Conservation (phyloP, 2,888 invertebrate species). For the Conus canariensis region DNA sequence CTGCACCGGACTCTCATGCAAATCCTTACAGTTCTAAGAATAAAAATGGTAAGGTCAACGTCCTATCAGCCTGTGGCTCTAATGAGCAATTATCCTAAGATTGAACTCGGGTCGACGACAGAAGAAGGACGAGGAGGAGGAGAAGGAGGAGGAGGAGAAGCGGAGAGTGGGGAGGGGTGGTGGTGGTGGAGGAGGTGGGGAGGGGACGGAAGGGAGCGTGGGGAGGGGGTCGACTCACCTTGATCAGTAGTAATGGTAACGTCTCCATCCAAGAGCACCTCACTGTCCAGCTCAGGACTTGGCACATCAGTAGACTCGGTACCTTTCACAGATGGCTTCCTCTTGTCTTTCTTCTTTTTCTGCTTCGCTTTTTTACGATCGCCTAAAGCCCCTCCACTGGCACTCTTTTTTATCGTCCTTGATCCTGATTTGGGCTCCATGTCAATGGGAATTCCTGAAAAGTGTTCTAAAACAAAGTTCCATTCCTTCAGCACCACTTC, state of each 20-base stretch:
- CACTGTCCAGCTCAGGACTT: slow-evolving; percentile 37
- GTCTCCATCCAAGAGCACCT: slow-evolving; percentile 25
- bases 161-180: too few relatives aligned
- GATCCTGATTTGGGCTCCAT: slow-evolving; percentile 30
- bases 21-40: too few relatives aligned
- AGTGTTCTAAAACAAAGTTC: slow-evolving; percentile 1
- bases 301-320: slow-evolving; percentile 34
- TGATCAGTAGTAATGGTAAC: slow-evolving; percentile 9
- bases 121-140: too few relatives aligned
- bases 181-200: neutral
- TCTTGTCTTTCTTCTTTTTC: slow-evolving; percentile 34
- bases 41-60: too few relatives aligned
- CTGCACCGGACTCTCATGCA: too few relatives aligned
- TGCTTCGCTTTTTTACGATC: slow-evolving; percentile 16
- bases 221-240: neutral
- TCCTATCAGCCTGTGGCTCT: too few relatives aligned
- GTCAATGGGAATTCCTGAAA: neutral
- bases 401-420: slow-evolving; percentile 28
- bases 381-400: neutral
- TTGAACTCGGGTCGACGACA: too few relatives aligned
- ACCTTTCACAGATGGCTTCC: slow-evolving; percentile 22
- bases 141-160: neutral
- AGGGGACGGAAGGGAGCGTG: neutral
- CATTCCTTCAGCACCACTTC: slow-evolving; percentile 21
- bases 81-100: too few relatives aligned